Evolutionary conservation across 2,797 vertebrate species (phyloP).

Genomic region (Antrozous pallidus): DNA sequence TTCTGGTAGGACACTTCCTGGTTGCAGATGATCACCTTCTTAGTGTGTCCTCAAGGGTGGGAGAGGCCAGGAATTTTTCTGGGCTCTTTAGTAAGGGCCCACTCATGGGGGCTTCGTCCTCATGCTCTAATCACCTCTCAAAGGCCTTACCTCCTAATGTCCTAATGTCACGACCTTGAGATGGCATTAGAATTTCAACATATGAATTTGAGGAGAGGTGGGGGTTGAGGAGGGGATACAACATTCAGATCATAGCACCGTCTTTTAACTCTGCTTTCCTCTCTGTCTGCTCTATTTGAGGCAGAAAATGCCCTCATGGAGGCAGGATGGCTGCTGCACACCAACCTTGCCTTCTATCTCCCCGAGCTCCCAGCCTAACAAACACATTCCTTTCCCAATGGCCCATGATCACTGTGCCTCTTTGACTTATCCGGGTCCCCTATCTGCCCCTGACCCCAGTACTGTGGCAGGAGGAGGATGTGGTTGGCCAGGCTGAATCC

Average conservation of each 20-base stretch:
- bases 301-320: background rate
- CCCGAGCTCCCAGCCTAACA: background rate
- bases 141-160: background rate
- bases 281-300: background rate
- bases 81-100: background rate
- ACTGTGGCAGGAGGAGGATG: background rate
- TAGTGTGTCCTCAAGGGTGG: background rate
- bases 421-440: background rate
- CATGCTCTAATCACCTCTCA: background rate
- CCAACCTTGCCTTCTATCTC: background rate
- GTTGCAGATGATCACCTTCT: background rate
- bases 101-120: background rate
- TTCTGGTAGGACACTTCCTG: background rate
- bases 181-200: background rate
- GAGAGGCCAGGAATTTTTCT: background rate
- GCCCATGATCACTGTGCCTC: background rate
- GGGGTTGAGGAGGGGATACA: rapidly evolving
- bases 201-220: background rate
- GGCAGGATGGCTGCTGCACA: background rate
- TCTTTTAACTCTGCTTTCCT: background rate
- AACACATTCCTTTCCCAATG: background rate
- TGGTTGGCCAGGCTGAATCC: background rate
- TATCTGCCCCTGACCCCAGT: background rate
- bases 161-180: background rate
- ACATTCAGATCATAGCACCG: background rate